These are phyloP conservation scores for Falco biarmicus DNA, from an alignment of 2,797 vertebrate genomes.

Conservation along the genomic window DNA sequence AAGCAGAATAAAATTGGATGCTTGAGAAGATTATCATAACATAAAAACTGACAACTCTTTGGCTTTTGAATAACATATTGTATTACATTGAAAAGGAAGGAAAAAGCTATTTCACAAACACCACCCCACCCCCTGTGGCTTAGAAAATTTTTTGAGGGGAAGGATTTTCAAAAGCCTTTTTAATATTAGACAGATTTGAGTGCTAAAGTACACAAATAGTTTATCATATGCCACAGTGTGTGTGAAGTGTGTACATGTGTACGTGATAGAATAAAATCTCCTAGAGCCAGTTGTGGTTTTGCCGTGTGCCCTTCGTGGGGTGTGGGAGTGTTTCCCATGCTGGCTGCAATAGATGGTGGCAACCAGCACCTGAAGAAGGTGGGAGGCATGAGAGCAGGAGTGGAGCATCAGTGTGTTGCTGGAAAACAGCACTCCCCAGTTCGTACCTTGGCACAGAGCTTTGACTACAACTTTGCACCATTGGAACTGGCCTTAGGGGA, in stretches of 20 bases:
- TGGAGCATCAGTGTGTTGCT: rapidly evolving
- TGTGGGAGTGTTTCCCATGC: rapidly evolving
- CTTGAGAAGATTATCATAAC: constrained; percentile 44
- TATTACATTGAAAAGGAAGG: constrained; percentile 37
- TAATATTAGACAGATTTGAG: not conserved
- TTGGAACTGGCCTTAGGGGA: not conserved
- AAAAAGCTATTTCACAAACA: constrained; percentile 13
- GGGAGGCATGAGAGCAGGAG: rapidly evolving
- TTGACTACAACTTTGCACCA: not conserved
- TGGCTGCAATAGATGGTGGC: not conserved
- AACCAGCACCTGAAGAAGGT: rapidly evolving
- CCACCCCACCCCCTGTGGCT: not conserved
- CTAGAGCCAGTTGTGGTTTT: rapidly evolving
- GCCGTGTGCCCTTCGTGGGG: rapidly evolving
- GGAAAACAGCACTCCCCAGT: not conserved
- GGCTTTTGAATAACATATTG: constrained; percentile 42
- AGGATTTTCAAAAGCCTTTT: not conserved
- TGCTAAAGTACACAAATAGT: not conserved
- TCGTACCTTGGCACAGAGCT: rapidly evolving
- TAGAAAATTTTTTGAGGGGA: not conserved
- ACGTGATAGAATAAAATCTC: rapidly evolving
- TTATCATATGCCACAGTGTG: rapidly evolving
- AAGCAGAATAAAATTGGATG: constrained; percentile 33
- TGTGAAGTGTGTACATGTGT: not conserved
- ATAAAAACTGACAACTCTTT: constrained; percentile 51